A percentile compares a stretch with the other conserved stretches of the same genome.
phyloP scores from a whole-genome alignment of 2,113 vertebrate genomes.

The Serinus canaria region DNA sequence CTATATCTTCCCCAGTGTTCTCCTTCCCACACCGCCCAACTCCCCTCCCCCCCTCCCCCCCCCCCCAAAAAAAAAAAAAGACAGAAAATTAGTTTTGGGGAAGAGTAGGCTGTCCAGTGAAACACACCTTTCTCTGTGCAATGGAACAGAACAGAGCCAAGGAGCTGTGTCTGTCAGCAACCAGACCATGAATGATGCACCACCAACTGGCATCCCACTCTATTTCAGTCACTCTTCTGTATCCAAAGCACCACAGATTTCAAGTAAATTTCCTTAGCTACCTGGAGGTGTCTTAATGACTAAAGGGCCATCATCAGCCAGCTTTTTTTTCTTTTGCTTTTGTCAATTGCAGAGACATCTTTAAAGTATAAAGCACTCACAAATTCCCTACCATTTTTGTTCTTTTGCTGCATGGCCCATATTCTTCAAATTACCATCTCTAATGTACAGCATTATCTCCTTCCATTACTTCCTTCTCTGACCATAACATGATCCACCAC shows the following conservation, averaged over 20 bases:
- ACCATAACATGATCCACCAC: neutral
- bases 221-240: neutral
- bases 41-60: no score
- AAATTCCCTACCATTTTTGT: neutral
- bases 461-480: neutral
- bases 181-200: rapidly evolving
- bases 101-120: neutral
- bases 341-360: neutral
- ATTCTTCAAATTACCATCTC: neutral
- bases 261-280: neutral
- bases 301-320: neutral
- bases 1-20: neutral
- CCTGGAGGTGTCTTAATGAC: neutral
- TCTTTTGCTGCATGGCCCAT: neutral
- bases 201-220: neutral
- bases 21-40: no score
- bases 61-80: neutral
- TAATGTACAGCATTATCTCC: neutral
- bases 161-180: neutral
- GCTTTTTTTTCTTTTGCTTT: neutral
- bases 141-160: neutral
- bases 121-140: neutral
- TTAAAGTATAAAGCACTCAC: neutral
- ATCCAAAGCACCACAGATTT: neutral
- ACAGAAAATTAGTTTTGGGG: neutral